Evolutionary conservation across 1,140 invertebrate species (phyloP), one percentile per base, ranked within the genome.

Genomic region (Sitophilus oryzae): DNA sequence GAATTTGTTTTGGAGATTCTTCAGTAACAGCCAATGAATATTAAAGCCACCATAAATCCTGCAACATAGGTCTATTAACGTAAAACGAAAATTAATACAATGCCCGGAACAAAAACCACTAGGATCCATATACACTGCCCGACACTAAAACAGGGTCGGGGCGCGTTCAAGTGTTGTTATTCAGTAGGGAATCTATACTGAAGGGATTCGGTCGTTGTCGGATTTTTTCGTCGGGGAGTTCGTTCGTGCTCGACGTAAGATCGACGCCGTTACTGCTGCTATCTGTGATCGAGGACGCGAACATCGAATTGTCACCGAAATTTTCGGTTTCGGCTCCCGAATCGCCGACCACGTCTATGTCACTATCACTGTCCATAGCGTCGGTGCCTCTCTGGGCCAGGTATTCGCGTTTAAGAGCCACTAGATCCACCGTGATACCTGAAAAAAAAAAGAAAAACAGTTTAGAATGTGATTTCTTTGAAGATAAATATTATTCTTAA

Each of bases 321-420:
- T 78, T 77, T 10, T 79, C 74, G 2, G 78, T 74, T 18, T 73
- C 79, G 54, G 81, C 80, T n/a, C 83, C 83, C 0, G 80, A 48
- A 78, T 88, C 86, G 22, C 84, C 82, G 61, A 86, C 84, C 46
- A 82, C 82, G 43, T 85, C 84, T 9, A 85, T 72, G 56, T 72
- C 71, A 59, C 67, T 69, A 63, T 83, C 84, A 25, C 83, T 84
- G 59, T 79, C 80, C 59, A 76, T 73, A 59, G 72, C 80, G 63
- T 76, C 81, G 65, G 79, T 78, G 60, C 81, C 78, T 21, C 83
- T 79, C 72, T 84, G 77, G 43, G 79, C 82, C 36, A 86, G 75
- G 50, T 86, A 86, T 71, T 93, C 89, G 70, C 87, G 82, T 66
- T 91, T 89, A 18, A 94, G 73, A 0, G 90, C 88, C 59, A 91